A percentile compares a stretch with the other conserved stretches of the same genome.
These are phyloP conservation scores for Panulirus ornatus DNA, from an alignment of 1,140 invertebrate genomes.

Conservation along the genomic window DNA sequence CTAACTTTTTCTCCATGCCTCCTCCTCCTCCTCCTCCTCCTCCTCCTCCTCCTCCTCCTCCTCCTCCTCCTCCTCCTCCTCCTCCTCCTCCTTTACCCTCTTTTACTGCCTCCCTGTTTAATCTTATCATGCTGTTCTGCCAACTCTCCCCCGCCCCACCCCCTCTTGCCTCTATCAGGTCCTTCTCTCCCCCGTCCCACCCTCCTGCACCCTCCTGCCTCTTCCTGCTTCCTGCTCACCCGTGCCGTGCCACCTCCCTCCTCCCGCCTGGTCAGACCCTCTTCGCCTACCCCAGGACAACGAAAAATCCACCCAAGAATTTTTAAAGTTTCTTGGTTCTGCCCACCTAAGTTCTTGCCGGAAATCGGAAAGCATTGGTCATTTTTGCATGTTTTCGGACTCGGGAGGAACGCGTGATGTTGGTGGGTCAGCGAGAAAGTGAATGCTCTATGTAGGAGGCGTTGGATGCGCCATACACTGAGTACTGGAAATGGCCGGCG, in stretches of 20 bases:
- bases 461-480: too few relatives aligned
- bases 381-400: conserved; percentile 1
- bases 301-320: background rate
- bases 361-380: conserved; percentile 16
- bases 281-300: background rate
- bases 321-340: conserved; percentile 9
- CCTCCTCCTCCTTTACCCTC: background rate
- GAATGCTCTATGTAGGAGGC: too few relatives aligned
- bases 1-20: too few relatives aligned
- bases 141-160: too few relatives aligned
- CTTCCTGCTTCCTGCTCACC: background rate
- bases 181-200: too few relatives aligned
- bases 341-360: background rate
- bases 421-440: background rate
- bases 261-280: background rate
- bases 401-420: background rate
- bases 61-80: background rate
- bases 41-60: too few relatives aligned
- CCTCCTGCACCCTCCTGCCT: background rate
- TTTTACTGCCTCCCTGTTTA: too few relatives aligned
- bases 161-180: too few relatives aligned
- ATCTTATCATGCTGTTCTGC: too few relatives aligned
- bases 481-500: too few relatives aligned
- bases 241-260: too few relatives aligned
- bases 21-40: too few relatives aligned